Evolutionary conservation across 2,888 invertebrate genomes (phyloP), one percentile per base, ranked within the genome.

Genomic region (Acleris literana): DNA sequence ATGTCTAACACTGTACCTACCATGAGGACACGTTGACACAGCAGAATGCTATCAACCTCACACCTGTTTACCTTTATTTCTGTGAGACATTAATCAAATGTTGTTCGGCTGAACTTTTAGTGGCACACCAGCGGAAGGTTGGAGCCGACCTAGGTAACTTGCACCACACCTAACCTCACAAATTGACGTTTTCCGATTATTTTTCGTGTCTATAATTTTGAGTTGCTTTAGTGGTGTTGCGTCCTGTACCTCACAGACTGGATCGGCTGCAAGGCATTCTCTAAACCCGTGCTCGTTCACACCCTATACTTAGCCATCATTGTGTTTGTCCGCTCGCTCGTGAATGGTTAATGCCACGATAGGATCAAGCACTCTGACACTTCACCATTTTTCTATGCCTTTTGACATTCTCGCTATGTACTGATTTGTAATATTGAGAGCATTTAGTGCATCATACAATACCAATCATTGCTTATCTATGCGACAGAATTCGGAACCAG

Each of bases 111-210:
- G 86, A 90, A 91, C 82, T 93, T 93, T 90, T 93, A 94, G 94
- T 94, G 94, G 94, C 94, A 88, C 94, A 94, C 93, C 94, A 94
- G 93, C 94, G 94, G 94, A 94, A 94, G 94, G 93, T 94, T 92
- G 94, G 94, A 93, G 92, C 91, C 90, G 94, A 94, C 88, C 93
- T 94, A 94, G 94, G 94, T 94, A 94, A 94, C 94, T 92, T 92
- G 92, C 92, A 93, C 92, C 79, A 90, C 88, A 91, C 92, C 89
- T 91, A 91, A 91, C 90, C 90, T 89, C 92, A 91, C 89, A 90
- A 87, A 86, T 90, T 87, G 88, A 88, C 88, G 88, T 90, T 88
- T 91, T 92, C 85, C 88, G 86, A 89, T 90, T 89, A 84, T 88
- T 89, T 90, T 92, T 85, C 89, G 87, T 90, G 90, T 92, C 90